Evolutionary conservation across 2,797 vertebrate species (phyloP).

Genomic region (Rhinella marina): DNA sequence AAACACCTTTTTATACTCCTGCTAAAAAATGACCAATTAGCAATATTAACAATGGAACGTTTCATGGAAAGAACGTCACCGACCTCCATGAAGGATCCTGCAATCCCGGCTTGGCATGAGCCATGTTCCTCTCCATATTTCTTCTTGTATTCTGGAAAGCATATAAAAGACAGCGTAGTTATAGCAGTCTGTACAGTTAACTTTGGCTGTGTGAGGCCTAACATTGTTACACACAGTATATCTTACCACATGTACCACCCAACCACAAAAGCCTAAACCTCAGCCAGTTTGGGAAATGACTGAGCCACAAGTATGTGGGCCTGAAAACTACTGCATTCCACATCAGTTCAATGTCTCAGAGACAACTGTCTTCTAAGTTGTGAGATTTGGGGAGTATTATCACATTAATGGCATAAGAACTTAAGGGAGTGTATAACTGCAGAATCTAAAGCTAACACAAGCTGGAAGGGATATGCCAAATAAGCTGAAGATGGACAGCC

Average conservation of each 20-base stretch:
- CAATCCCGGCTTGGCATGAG: slow-evolving; percentile 97
- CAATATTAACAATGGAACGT: not conserved
- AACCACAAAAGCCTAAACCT: slow-evolving; percentile 42
- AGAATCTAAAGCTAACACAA: slow-evolving; percentile 9
- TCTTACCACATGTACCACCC: not conserved
- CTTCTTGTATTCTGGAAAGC: slow-evolving; percentile 93
- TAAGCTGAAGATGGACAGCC: not conserved
- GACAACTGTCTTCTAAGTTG: slow-evolving; percentile 11
- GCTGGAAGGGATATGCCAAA: not conserved
- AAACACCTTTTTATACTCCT: slow-evolving; percentile 12
- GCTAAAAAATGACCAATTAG: slow-evolving; percentile 20
- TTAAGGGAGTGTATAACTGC: not conserved
- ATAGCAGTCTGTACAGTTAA: slow-evolving; percentile 68
- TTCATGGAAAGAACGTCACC: slow-evolving; percentile 67
- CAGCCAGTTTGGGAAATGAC: slow-evolving; percentile 57
- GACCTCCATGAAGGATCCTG: slow-evolving; percentile 94
- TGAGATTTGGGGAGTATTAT: slow-evolving; percentile 25
- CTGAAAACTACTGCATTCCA: slow-evolving; percentile 47
- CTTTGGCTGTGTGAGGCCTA: slow-evolving; percentile 40
- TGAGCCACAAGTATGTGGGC: slow-evolving; percentile 59
- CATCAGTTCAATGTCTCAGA: slow-evolving; percentile 4
- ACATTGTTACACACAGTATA: slow-evolving; percentile 3
- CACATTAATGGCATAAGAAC: slow-evolving; percentile 30
- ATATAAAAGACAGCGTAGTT: slow-evolving; percentile 72
- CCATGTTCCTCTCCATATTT: slow-evolving; percentile 99